Conservation (phyloP, 2,797 vertebrate genomes). For the Sylvia borin region DNA sequence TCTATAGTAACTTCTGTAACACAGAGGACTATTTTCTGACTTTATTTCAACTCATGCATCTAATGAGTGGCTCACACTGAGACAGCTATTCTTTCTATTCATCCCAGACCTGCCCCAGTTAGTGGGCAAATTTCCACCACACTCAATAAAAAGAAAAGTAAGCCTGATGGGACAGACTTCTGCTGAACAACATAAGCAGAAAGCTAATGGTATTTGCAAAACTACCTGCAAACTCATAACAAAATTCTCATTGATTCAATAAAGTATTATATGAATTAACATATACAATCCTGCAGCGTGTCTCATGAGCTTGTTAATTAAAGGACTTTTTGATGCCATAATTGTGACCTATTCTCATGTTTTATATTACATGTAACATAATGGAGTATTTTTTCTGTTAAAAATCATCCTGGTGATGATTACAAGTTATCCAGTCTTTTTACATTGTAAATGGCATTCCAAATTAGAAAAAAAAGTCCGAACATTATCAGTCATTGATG, state of each 20-base stretch:
- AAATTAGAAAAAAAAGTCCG: not conserved
- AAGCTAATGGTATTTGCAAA: not conserved
- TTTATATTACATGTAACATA: not conserved
- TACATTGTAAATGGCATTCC: not conserved
- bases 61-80: not conserved
- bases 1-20: not conserved
- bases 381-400: not conserved
- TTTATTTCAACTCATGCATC: not conserved
- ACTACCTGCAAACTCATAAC: not conserved
- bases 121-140: constrained; percentile 8
- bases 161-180: not conserved
- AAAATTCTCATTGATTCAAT: not conserved
- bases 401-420: not conserved
- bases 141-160: constrained; percentile 5
- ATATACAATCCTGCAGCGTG: not conserved
- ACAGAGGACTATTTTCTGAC: not conserved
- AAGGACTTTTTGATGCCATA: not conserved
- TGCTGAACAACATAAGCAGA: not conserved
- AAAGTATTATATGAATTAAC: not conserved
- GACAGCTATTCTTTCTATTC: not conserved
- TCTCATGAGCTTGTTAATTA: not conserved
- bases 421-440: not conserved
- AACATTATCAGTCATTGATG: not conserved
- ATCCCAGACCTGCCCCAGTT: not conserved
- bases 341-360: not conserved